A percentile compares a stretch with the other conserved stretches of the same genome.
Evolutionary conservation across 2,797 vertebrate genomes (phyloP).

Genomic region (Sardinella longiceps): DNA sequence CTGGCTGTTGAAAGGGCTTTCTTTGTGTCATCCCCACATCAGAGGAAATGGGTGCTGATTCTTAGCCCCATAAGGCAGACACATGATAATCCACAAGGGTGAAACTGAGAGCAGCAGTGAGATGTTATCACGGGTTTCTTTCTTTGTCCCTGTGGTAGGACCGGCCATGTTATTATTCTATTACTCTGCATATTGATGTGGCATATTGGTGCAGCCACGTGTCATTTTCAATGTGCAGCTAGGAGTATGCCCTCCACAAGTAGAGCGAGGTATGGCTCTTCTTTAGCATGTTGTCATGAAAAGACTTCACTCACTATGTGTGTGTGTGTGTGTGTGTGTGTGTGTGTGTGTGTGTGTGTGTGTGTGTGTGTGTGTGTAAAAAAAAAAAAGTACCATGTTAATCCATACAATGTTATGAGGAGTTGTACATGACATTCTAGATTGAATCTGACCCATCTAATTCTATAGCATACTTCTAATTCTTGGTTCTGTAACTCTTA

Average conservation of each 20-base stretch:
- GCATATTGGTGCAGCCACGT: not conserved
- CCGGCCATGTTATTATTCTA: not conserved
- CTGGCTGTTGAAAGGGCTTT: not conserved
- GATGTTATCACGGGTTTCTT: not conserved
- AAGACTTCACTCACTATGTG: not conserved
- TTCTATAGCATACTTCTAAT: too few relatives aligned
- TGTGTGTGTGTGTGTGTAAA: not conserved
- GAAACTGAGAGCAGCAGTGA: not conserved
- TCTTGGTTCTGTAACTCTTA: too few relatives aligned
- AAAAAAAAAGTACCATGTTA: too few relatives aligned
- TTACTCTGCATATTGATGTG: not conserved
- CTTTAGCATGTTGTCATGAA: not conserved
- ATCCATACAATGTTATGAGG: too few relatives aligned
- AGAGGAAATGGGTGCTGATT: not conserved
- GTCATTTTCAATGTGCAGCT: not conserved
- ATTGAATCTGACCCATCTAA: too few relatives aligned
- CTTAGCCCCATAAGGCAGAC: not conserved
- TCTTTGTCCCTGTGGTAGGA: not conserved
- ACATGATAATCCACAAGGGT: not conserved
- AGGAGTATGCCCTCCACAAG: not conserved
- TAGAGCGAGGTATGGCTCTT: not conserved
- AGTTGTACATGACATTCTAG: too few relatives aligned
- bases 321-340: not conserved
- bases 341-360: not conserved
- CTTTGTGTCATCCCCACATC: conserved; percentile 2